Evolutionary conservation across 2,888 invertebrate genomes (phyloP), one percentile per base, ranked within the genome.

Genomic region (Amiota communis): DNA sequence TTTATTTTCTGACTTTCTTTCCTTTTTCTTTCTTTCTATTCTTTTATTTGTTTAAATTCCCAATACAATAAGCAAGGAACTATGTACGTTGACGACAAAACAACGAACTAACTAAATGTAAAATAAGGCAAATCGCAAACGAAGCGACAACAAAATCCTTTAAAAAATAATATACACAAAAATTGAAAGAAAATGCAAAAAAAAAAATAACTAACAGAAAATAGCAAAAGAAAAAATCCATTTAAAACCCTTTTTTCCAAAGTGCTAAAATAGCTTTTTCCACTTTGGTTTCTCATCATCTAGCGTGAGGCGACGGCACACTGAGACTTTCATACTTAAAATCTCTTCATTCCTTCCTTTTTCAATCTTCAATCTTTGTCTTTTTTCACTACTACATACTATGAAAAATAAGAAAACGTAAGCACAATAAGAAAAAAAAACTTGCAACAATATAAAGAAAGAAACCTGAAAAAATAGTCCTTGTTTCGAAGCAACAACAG

Each of bases 201-300:
- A 71, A 48, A 51, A 69, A 78, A 76, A 80, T 75, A 76, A 76
- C 81, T 75, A 6, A 36, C n/a, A 76, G 75, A 78, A 77, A 76
- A 61, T 20, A 71, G 70, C 77, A 75, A 79, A 36, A 76, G 76
- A 76, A 79, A 75, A 83, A 82, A 84, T 82, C 82, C 85, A 82
- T 82, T 84, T 84, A 78, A 79, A 79, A 79, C 81, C 78, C 64
- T 56, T 73, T 78, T 64, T 64, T 53, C 59, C 72, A 56, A 71
- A 81, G 78, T 79, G 77, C 82, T 77, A 77, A 84, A 83, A 83
- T 81, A 75, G 81, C 78, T 84, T 84, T 85, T 82, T 73, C 79
- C 8, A 56, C 2, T 56, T 56, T 13, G 36, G 36, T 36, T 36
- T 36, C 36, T 6, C 36, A n/a, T n/a, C 36, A 36, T 36, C 36